Base-by-base conservation (phyloP, 2,888 invertebrate genomes). In the Xestia c-nigrum region DNA sequence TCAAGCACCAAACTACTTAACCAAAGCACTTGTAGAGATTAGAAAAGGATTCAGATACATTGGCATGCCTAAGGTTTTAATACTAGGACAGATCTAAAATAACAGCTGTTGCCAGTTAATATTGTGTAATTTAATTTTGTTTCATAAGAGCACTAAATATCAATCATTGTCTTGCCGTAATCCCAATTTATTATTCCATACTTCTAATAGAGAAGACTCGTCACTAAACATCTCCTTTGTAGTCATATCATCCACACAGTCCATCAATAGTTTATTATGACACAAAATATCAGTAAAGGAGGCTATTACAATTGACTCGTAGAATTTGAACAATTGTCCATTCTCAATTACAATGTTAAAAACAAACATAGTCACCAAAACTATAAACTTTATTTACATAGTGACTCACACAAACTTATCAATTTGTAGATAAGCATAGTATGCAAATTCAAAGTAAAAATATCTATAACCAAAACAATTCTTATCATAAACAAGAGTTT, bases 381-480 rank as follows among this genome's bases (percentile, higher is more conserved):
- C 21, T 52, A 7, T 21, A 40, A 59, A 67, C 55, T 63, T 61
- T 79, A 75, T 77, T 86, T 76, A 81, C 52, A 70, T 47, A 31
- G 16, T 87, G 80, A 80, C 66, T 81, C 76, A 77, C 0, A 5
- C 9, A 46, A 31, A 3, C 63, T 78, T 86, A 87, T 80, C 83
- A 61, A 63, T 14, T 43, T 40, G 10, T 12, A 73, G 67, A 74
- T 65, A 82, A 85, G 61, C 10, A 19, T 10, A 31, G 3, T 63
- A 76, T 43, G 66, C 10, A 76, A 43, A 78, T 70, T 63, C 16
- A 46, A 63, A 55, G 46, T 69, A 74, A 69, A 71, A 19, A 73
- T 66, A 21, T 38, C 40, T 16, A n/a, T 31, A 75, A 69, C 12
- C 21, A 80, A 47, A 83, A 84, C 63, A 82, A 55, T 64, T 74